Percentiles rank a stretch among this genome's conserved stretches.
phyloP scores from a whole-genome alignment of 1,140 invertebrate species.

The Papilio helenus region DNA sequence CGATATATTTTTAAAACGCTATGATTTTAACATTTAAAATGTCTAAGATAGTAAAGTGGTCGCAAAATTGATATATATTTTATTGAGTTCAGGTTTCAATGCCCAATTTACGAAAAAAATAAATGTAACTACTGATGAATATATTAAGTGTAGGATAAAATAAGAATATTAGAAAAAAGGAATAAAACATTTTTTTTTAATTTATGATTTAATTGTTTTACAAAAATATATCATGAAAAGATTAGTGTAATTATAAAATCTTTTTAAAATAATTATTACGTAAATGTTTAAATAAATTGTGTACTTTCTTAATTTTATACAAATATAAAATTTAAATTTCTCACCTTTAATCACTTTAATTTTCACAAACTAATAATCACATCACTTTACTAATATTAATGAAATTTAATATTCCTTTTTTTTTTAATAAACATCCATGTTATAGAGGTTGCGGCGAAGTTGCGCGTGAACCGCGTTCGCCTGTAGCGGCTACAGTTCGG shows the following conservation, averaged over 20 bases:
- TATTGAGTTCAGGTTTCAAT: neutral
- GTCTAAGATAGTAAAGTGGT: neutral
- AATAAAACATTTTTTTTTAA: too few species aligned
- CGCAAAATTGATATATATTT: neutral
- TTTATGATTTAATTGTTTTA: too few species aligned
- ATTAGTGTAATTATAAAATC: too few species aligned
- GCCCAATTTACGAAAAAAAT: neutral
- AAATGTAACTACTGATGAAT: too few species aligned
- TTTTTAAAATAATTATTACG: too few species aligned
- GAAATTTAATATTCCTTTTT: conserved; percentile 15
- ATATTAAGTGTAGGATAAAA: too few species aligned
- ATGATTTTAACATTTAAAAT: neutral
- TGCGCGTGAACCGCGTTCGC: conserved; percentile 56
- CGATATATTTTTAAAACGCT: neutral
- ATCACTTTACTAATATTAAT: conserved; percentile 44
- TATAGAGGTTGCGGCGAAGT: neutral
- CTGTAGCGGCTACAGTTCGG: conserved; percentile 60
- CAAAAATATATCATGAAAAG: too few species aligned
- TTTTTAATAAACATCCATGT: conserved; percentile 34
- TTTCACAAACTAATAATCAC: conserved; percentile 64
- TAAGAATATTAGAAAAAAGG: too few species aligned
- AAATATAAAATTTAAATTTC: conserved; percentile 22
- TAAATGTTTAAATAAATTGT: too few species aligned
- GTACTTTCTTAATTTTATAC: neutral
- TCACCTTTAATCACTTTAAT: conserved; percentile 54